Evolutionary conservation across 2,113 vertebrate genomes (phyloP).

Genomic region (Cranoglanis bouderius): DNA sequence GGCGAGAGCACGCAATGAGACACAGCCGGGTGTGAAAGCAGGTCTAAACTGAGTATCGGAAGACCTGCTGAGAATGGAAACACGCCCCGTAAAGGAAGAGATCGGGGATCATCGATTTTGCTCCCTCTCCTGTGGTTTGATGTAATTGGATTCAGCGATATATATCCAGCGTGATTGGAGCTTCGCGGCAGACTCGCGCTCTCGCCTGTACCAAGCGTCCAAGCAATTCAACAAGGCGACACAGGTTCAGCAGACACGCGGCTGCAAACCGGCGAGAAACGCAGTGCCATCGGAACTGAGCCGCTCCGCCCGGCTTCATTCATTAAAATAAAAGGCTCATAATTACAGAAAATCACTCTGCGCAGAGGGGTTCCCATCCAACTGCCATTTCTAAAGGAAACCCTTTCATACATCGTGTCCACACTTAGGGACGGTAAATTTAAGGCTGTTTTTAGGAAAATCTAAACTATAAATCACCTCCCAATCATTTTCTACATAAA

Average conservation of each 20-base stretch:
- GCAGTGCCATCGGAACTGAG: neutral
- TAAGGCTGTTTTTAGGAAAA: neutral
- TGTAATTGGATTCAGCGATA: slow-evolving; percentile 53
- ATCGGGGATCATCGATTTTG: slow-evolving; percentile 43
- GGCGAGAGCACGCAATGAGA: neutral
- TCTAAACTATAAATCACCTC: neutral
- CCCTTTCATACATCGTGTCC: neutral
- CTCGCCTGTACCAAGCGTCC: neutral
- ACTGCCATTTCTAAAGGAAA: neutral
- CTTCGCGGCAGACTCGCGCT: neutral
- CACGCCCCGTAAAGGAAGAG: slow-evolving; percentile 22
- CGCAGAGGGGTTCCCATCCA: neutral
- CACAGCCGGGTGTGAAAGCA: slow-evolving; percentile 3
- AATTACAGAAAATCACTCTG: slow-evolving; percentile 23
- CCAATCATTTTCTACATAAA: neutral
- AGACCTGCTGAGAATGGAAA: slow-evolving; percentile 28
- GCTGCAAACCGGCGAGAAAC: neutral
- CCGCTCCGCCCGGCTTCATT: neutral
- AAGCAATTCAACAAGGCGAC: neutral
- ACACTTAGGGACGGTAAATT: neutral
- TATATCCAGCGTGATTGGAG: slow-evolving; percentile 39
- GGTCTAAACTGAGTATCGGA: slow-evolving; percentile 23
- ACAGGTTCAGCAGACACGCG: neutral
- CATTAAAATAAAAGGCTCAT: slow-evolving; percentile 18
- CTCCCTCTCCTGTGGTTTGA: slow-evolving; percentile 38